phyloP scores from a whole-genome alignment of 2,888 invertebrate species.

The Congeria kusceri region DNA sequence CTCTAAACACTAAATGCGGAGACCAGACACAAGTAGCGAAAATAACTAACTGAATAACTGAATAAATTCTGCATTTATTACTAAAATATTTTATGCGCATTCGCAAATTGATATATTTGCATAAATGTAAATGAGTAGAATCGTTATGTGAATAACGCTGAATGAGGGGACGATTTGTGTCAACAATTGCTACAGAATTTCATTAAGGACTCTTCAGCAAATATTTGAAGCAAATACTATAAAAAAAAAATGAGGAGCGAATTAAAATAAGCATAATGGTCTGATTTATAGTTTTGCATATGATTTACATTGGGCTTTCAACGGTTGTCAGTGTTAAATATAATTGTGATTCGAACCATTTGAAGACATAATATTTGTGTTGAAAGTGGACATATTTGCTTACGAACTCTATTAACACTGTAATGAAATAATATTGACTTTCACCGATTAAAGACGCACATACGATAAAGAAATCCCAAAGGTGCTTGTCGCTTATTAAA shows the following conservation, averaged over 20 bases:
- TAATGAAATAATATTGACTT: slow-evolving; percentile 6
- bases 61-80: slow-evolving; percentile 50
- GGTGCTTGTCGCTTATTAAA: not conserved
- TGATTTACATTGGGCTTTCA: no score
- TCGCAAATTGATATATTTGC: slow-evolving; percentile 58
- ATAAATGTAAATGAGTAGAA: slow-evolving; percentile 58
- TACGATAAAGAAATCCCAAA: not conserved
- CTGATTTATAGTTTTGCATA: no score
- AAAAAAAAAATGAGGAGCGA: not conserved
- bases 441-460: not conserved
- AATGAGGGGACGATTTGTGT: not conserved
- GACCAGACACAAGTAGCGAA: not conserved
- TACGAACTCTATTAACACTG: not conserved
- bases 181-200: not conserved
- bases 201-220: not conserved
- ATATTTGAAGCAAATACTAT: not conserved
- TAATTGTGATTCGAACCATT: no score
- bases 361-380: not conserved
- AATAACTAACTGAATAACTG: slow-evolving; percentile 34
- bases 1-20: no score
- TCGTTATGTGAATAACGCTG: not conserved
- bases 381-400: not conserved
- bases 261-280: not conserved
- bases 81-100: slow-evolving; percentile 54
- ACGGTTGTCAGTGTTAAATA: no score